Evolutionary conservation across 2,888 invertebrate species (phyloP).

Genomic region (Cecidostiba fungosa): DNA sequence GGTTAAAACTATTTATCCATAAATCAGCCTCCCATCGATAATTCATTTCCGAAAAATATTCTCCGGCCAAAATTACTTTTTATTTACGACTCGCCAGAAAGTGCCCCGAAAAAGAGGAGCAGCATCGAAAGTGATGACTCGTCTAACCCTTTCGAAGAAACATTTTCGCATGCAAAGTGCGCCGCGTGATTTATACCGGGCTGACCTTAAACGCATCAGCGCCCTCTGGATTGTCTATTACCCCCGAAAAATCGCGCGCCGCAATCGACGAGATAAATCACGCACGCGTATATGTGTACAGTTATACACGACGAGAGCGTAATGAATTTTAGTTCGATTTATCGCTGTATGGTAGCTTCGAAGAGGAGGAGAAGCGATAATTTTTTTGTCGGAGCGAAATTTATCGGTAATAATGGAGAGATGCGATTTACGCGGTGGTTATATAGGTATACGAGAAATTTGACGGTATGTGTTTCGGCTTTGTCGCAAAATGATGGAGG

Average conservation of each 20-base stretch:
- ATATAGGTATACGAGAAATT: background rate
- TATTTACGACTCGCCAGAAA: constrained; percentile 56
- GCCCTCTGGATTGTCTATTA: constrained; percentile 44
- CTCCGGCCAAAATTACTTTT: constrained; percentile 57
- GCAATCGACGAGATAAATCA: constrained; percentile 41
- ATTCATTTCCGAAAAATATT: constrained; percentile 56
- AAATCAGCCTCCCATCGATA: constrained; percentile 61
- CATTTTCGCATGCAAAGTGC: constrained; percentile 54
- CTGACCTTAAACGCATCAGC: constrained; percentile 29
- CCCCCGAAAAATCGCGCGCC: constrained; percentile 5
- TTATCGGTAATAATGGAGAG: constrained; percentile 42
- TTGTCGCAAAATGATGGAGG: background rate
- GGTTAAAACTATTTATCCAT: constrained; percentile 16
- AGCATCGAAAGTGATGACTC: constrained; percentile 50
- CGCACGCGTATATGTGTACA: constrained; percentile 24
- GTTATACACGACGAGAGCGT: constrained; percentile 20
- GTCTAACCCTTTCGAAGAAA: constrained; percentile 1
- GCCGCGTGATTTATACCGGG: constrained; percentile 55
- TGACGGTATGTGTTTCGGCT: background rate
- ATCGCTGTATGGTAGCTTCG: background rate
- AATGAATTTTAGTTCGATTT: constrained; percentile 57
- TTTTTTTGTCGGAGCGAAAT: constrained; percentile 32
- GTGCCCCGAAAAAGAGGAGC: background rate
- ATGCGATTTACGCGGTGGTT: background rate
- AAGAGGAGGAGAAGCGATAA: constrained; percentile 15